Evolutionary conservation across 2,888 invertebrate species (phyloP).

Genomic region (Pandemis corylana): DNA sequence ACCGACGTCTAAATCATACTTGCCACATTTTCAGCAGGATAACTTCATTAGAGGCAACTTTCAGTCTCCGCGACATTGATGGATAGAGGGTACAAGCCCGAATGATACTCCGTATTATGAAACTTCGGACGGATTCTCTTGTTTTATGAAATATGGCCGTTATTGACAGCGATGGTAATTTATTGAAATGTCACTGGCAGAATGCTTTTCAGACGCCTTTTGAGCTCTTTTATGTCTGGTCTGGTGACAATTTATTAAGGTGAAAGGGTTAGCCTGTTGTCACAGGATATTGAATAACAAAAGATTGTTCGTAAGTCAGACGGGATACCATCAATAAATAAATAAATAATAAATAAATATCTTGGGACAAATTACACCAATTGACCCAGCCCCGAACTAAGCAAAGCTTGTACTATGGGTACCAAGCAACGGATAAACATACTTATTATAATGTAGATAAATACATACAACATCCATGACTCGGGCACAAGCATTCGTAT

Average conservation of each 20-base stretch:
- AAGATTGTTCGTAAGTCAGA: background rate
- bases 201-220: constrained; percentile 48
- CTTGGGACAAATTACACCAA: too few relatives aligned
- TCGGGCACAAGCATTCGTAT: too few relatives aligned
- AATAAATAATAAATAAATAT: too few relatives aligned
- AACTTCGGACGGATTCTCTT: constrained; percentile 64
- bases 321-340: too few relatives aligned
- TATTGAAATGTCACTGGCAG: constrained; percentile 72
- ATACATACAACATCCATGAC: too few relatives aligned
- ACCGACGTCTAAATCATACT: constrained; percentile 2
- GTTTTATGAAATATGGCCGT: constrained; percentile 78
- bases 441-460: too few relatives aligned
- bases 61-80: constrained; percentile 56
- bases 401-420: too few relatives aligned
- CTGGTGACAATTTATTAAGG: constrained; percentile 27
- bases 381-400: too few relatives aligned
- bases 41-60: constrained; percentile 60
- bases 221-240: constrained; percentile 30
- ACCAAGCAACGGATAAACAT: too few relatives aligned
- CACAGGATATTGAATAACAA: background rate
- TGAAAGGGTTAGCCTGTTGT: constrained; percentile 11
- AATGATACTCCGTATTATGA: constrained; percentile 49
- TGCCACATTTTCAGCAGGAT: constrained; percentile 49
- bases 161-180: constrained; percentile 76
- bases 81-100: constrained; percentile 51